These are phyloP conservation scores for Papilio polyxenes DNA, from an alignment of 1,140 invertebrate genomes.

Conservation along the genomic window DNA sequence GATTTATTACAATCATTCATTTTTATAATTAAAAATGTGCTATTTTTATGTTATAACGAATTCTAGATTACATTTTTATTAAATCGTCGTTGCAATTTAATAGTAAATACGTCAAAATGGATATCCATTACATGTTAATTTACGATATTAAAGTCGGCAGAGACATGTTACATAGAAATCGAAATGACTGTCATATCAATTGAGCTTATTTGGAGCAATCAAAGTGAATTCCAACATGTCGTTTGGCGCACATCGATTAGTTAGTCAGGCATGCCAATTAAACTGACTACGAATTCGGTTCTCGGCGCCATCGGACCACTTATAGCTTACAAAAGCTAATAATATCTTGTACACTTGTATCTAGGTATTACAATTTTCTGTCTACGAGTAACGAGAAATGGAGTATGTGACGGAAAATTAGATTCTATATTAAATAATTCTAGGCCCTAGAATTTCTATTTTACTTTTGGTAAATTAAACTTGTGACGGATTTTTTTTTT, in stretches of 20 bases:
- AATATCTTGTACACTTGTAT: neutral
- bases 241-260: constrained; percentile 54
- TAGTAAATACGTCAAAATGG: no score
- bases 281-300: constrained; percentile 56
- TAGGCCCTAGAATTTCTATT: no score
- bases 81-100: no score
- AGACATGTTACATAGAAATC: neutral
- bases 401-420: no score
- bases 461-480: no score
- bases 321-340: constrained; percentile 7
- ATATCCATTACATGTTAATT: neutral
- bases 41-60: no score
- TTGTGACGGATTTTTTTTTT: no score
- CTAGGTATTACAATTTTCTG: neutral
- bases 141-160: neutral
- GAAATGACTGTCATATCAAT: constrained; percentile 46
- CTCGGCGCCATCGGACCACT: constrained; percentile 32
- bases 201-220: constrained; percentile 58
- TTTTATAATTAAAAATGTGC: neutral
- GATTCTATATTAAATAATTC: no score
- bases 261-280: constrained; percentile 57
- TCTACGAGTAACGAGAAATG: neutral
- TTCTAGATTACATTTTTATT: no score
- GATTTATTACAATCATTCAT: neutral
- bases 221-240: constrained; percentile 51